Percentiles rank a stretch among this genome's conserved stretches.
Evolutionary conservation across 2,113 vertebrate species (phyloP).

Genomic region (Poicephalus meyeri): DNA sequence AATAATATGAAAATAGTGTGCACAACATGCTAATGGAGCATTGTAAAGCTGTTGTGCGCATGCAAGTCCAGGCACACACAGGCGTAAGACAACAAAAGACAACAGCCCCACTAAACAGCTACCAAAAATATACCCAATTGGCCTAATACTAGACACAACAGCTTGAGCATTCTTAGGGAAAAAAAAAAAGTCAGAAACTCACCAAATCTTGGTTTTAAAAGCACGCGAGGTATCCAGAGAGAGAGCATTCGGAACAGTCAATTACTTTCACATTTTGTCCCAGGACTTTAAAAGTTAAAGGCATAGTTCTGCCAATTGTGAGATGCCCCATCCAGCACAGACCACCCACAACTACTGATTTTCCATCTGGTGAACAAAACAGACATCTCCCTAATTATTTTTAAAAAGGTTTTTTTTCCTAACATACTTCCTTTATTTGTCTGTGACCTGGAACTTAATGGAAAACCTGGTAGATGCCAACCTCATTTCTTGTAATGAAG

Average conservation of each 20-base stretch:
- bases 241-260: conserved; percentile 69
- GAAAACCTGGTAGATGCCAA: conserved; percentile 81
- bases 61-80: neutral
- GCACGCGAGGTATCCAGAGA: conserved; percentile 56
- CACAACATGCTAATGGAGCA: neutral
- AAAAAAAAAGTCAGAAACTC: conserved; percentile 66
- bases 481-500: conserved; percentile 79
- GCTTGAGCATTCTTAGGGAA: conserved; percentile 25
- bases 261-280: conserved; percentile 77
- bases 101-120: conserved; percentile 11
- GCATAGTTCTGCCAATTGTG: conserved; percentile 80
- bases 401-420: conserved; percentile 80
- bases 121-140: conserved; percentile 23
- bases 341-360: conserved; percentile 83
- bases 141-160: conserved; percentile 30
- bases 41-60: neutral
- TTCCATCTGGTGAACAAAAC: conserved; percentile 87
- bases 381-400: conserved; percentile 88
- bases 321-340: conserved; percentile 81
- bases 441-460: conserved; percentile 84
- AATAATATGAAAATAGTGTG: neutral
- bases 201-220: conserved; percentile 57
- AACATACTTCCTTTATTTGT: conserved; percentile 85
- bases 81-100: conserved; percentile 24
- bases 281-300: conserved; percentile 81